Percentiles rank a stretch among this genome's conserved stretches.
These are phyloP conservation scores for Aproaerema taeniolella DNA, from an alignment of 2,888 invertebrate species.

Conservation along the genomic window DNA sequence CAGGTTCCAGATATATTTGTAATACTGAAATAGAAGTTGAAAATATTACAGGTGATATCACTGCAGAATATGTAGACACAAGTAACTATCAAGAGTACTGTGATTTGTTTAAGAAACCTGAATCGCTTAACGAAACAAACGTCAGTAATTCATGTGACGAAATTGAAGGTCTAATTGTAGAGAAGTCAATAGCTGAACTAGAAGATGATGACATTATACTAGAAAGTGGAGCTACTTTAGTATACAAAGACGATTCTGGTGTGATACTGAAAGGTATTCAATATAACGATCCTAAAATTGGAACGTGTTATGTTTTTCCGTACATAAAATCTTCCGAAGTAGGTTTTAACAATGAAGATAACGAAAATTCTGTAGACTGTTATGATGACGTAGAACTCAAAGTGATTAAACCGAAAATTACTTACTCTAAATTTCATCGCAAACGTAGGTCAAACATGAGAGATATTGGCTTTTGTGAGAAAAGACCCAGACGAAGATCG, in stretches of 20 bases:
- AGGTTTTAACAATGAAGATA: slow-evolving; percentile 13
- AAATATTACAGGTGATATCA: no score
- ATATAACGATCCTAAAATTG: slow-evolving; percentile 39
- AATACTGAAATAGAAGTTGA: not conserved
- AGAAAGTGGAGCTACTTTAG: slow-evolving; percentile 4
- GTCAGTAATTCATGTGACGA: not conserved
- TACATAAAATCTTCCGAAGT: slow-evolving; percentile 23
- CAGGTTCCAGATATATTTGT: not conserved
- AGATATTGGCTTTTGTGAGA: slow-evolving; percentile 24
- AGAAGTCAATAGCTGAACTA: slow-evolving; percentile 5
- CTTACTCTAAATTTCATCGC: slow-evolving; percentile 38
- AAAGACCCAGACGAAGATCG: slow-evolving; percentile 9
- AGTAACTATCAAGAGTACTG: not conserved
- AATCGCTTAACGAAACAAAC: not conserved
- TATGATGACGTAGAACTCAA: slow-evolving; percentile 28
- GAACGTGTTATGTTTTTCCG: slow-evolving; percentile 44
- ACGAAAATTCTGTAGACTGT: slow-evolving; percentile 15
- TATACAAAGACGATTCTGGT: slow-evolving; percentile 26
- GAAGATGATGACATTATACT: slow-evolving; percentile 1
- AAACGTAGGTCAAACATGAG: slow-evolving; percentile 49
- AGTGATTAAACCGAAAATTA: slow-evolving; percentile 39
- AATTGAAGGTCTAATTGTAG: slow-evolving; percentile 3
- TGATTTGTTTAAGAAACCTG: not conserved
- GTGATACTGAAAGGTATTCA: slow-evolving; percentile 41
- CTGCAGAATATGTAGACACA: no score